Percentiles rank a stretch among this genome's conserved stretches.
Conservation (phyloP, 2,113 vertebrate species). For the Callocephalon fimbriatum region DNA sequence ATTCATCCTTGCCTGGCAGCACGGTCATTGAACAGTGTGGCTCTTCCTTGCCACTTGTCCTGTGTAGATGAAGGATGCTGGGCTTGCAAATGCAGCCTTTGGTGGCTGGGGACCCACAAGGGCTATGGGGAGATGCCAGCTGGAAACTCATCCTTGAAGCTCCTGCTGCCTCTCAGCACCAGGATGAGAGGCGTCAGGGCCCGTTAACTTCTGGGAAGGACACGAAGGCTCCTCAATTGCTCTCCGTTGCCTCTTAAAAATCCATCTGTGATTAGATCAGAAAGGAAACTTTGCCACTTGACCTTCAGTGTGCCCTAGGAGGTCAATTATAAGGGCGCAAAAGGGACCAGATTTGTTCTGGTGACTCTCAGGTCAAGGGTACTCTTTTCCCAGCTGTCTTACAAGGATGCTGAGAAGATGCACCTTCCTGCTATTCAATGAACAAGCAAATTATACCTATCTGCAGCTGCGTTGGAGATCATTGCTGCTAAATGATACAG, state of each 20-base stretch:
- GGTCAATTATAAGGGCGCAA: background rate
- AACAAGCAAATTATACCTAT: background rate
- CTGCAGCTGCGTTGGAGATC: background rate
- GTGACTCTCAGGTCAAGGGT: background rate
- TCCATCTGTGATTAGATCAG: background rate
- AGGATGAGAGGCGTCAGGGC: background rate
- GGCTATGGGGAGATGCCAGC: background rate
- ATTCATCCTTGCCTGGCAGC: background rate
- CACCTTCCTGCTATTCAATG: background rate
- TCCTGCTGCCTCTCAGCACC: background rate
- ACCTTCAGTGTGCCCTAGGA: background rate
- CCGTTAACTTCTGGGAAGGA: conserved; percentile 21
- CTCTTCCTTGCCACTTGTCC: fast-evolving
- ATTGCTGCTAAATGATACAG: background rate
- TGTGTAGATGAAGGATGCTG: background rate
- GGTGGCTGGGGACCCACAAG: background rate
- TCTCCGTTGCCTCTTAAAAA: conserved; percentile 1
- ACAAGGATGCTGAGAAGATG: background rate
- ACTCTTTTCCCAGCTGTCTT: background rate
- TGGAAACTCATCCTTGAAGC: background rate
- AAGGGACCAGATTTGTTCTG: background rate
- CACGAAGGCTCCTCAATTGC: background rate
- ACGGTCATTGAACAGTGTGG: fast-evolving
- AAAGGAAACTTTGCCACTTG: background rate
- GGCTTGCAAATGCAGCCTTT: background rate